phyloP scores from a whole-genome alignment of 2,888 invertebrate genomes.

The Oxycera nigricornis region DNA sequence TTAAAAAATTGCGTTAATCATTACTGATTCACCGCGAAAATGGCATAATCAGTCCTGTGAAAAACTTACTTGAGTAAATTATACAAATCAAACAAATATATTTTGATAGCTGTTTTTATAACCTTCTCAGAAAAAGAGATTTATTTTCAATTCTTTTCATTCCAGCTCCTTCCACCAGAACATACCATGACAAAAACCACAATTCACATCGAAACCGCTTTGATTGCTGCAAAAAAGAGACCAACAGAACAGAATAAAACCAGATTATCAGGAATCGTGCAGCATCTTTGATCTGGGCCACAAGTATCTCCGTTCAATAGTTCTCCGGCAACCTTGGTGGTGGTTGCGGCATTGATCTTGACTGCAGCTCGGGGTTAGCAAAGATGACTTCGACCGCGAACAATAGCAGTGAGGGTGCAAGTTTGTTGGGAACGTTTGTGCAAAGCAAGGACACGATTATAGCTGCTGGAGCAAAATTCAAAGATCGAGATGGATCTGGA shows the following conservation, averaged over 20 bases:
- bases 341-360: constrained; percentile 10
- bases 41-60: too few species aligned
- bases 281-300: too few species aligned
- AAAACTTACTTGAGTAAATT: too few species aligned
- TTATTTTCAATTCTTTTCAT: background rate
- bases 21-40: too few species aligned
- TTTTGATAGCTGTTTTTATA: too few species aligned
- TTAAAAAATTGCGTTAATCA: too few species aligned
- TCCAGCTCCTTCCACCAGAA: background rate
- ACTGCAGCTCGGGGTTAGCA: background rate
- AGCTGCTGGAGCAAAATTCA: background rate
- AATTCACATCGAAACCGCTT: background rate
- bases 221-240: too few species aligned
- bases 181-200: background rate
- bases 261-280: too few species aligned
- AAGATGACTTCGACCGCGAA: background rate
- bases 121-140: too few species aligned
- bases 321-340: background rate
- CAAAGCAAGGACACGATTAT: background rate
- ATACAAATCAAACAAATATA: too few species aligned
- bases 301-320: too few species aligned
- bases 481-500: background rate
- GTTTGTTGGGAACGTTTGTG: background rate
- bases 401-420: background rate
- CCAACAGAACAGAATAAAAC: too few species aligned